Conservation (phyloP, 2,888 invertebrate genomes). For the Sialis fuliginosa region DNA sequence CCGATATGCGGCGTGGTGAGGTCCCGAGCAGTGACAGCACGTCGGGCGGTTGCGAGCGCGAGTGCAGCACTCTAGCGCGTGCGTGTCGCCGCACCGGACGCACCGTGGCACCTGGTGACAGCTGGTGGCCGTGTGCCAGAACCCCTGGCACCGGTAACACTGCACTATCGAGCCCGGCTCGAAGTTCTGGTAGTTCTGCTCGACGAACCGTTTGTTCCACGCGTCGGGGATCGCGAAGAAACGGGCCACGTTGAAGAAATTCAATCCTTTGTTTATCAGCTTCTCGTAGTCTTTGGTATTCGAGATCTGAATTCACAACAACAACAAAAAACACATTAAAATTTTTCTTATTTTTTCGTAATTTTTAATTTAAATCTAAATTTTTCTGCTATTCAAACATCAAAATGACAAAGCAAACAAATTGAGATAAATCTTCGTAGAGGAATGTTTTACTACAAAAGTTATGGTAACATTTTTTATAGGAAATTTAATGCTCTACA, state of each 20-base stretch:
- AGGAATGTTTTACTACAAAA: too few species aligned
- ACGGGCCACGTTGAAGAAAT: slow-evolving; percentile 28
- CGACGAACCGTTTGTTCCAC: slow-evolving; percentile 13
- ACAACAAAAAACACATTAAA: too few species aligned
- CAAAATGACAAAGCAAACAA: too few species aligned
- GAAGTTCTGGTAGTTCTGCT: neutral
- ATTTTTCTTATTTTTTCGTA: too few species aligned
- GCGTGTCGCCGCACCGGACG: slow-evolving; percentile 32
- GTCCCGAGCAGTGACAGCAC: slow-evolving; percentile 32
- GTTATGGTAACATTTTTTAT: too few species aligned
- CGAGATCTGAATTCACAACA: slow-evolving; percentile 18
- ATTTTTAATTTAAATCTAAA: too few species aligned
- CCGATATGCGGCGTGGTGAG: slow-evolving; percentile 30
- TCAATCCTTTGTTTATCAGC: slow-evolving; percentile 27
- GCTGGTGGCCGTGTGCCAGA: slow-evolving; percentile 34
- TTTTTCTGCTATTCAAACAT: too few species aligned
- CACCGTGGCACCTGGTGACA: slow-evolving; percentile 26
- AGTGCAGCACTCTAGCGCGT: slow-evolving; percentile 30
- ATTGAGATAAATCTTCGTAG: too few species aligned
- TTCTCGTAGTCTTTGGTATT: slow-evolving; percentile 26
- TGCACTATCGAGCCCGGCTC: slow-evolving; percentile 26
- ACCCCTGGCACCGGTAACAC: slow-evolving; percentile 33
- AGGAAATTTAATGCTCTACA: too few species aligned
- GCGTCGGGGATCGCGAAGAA: slow-evolving; percentile 25
- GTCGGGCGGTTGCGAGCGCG: slow-evolving; percentile 28